phyloP scores from a whole-genome alignment of 92 coral and sea anemone species.

The Pocillopora meandrina region DNA sequence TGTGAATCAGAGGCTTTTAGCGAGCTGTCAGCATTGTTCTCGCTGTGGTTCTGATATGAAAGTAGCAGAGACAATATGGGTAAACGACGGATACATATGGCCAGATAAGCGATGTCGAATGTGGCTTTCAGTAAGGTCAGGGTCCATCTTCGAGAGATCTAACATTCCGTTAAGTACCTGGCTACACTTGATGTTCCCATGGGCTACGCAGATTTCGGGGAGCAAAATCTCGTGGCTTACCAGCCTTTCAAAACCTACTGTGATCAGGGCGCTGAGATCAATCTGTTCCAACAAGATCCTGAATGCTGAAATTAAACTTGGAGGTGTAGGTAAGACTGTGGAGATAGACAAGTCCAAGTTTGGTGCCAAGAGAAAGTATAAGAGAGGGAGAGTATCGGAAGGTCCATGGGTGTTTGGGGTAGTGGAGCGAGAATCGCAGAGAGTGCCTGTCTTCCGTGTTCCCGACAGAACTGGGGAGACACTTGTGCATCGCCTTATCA shows the following conservation, averaged over 20 bases:
- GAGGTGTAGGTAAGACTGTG: too few species aligned
- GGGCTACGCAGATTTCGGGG: too few species aligned
- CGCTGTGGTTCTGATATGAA: constrained; percentile 4
- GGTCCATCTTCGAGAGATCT: constrained; percentile 16
- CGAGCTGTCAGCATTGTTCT: constrained; percentile 14
- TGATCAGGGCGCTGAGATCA: too few species aligned
- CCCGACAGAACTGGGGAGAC: neutral
- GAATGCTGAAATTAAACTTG: too few species aligned
- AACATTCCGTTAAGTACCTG: neutral
- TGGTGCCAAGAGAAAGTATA: too few species aligned
- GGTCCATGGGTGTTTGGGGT: constrained; percentile 2
- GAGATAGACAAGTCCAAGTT: too few species aligned
- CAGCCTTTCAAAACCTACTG: too few species aligned
- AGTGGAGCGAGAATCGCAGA: neutral
- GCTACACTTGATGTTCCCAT: neutral
- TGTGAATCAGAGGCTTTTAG: constrained; percentile 3
- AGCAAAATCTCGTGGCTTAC: too few species aligned
- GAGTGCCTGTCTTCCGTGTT: neutral
- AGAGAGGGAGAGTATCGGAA: neutral
- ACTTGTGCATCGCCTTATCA: too few species aligned
- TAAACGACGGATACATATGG: constrained; percentile 9
- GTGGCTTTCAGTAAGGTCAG: constrained; percentile 15
- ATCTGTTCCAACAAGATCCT: too few species aligned
- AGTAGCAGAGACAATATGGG: constrained; percentile 24
- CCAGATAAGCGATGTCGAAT: constrained; percentile 1